Evolutionary conservation across 1,140 invertebrate genomes (phyloP), one percentile per base, ranked within the genome.

Genomic region (Bursaphelenchus mucronatus): DNA sequence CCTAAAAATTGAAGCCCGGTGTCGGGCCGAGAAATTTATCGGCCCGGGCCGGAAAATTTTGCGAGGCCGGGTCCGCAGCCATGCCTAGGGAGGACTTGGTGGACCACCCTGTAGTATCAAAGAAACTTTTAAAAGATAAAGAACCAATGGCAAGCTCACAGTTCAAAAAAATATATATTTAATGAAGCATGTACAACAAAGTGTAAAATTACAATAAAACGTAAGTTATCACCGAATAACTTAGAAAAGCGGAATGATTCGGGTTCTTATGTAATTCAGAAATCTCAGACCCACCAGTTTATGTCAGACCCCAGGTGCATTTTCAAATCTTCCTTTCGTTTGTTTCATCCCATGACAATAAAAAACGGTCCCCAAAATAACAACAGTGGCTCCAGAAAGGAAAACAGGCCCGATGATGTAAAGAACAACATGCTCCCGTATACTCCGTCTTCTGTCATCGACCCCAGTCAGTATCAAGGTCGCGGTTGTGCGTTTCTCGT

Each of bases 311-410:
- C 69, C 69, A 15, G 51, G 69, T 15, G 63, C 46, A n/a, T 68
- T 17, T 52, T 71, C 69, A 44, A 65, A 72, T 8, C 73, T 59
- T 45, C 65, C 66, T 61, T 73, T 70, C 8, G 68, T 70, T 19
- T 58, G 61, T 41, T 67, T 63, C 17, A 79, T 44, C 41, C 75
- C 76, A 56, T 79, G 76, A 55, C 58, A 50, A 30, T 75, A 76
- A 49, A 76, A 78, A 30, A 71, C 57, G 8, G 76, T 64, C 13
- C 72, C 76, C 19, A 76, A 63, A 13, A 62, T 62, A 63, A 55
- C 52, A 17, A 69, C 63, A 13, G 30, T n/a, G 21, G 58, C 30
- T 40, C 43, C 49, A 9, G 63, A 67, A 6, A 75, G 30, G 19
- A 55, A 7, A 6, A 71, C 41, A 10, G 47, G 21, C 13, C 61